A percentile compares a stretch with the other conserved stretches of the same genome.
Conservation (phyloP, 2,888 invertebrate genomes). For the Tenthredo livida region DNA sequence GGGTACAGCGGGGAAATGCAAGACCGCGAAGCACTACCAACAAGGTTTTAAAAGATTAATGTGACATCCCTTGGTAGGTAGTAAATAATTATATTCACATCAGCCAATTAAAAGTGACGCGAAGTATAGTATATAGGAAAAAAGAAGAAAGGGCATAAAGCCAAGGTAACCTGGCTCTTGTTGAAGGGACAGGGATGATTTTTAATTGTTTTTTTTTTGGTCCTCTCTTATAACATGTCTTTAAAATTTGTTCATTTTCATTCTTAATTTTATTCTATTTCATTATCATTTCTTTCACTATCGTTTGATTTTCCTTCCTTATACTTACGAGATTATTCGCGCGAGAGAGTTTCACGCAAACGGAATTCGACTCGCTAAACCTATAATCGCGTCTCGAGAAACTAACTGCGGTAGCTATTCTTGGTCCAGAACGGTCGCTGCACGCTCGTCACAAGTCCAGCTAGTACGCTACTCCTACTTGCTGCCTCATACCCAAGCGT, state of each 20-base stretch:
- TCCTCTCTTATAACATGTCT: neutral
- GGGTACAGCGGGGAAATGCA: neutral
- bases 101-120: conserved; percentile 44
- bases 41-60: conserved; percentile 17
- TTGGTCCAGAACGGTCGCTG: neutral
- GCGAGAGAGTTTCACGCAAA: neutral
- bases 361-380: neutral
- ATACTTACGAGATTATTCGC: neutral
- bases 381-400: neutral
- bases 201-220: neutral
- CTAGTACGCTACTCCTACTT: neutral
- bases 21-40: neutral
- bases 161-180: neutral
- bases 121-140: neutral
- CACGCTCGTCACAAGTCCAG: neutral
- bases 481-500: conserved; percentile 3
- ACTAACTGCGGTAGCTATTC: conserved; percentile 4
- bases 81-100: conserved; percentile 44
- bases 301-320: neutral
- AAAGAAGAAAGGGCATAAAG: neutral
- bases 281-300: neutral
- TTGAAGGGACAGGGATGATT: neutral
- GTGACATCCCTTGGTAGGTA: conserved; percentile 30
- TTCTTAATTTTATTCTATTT: neutral
- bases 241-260: neutral